Conservation (phyloP, 1,140 invertebrate genomes). For the Drosophila tani region DNA sequence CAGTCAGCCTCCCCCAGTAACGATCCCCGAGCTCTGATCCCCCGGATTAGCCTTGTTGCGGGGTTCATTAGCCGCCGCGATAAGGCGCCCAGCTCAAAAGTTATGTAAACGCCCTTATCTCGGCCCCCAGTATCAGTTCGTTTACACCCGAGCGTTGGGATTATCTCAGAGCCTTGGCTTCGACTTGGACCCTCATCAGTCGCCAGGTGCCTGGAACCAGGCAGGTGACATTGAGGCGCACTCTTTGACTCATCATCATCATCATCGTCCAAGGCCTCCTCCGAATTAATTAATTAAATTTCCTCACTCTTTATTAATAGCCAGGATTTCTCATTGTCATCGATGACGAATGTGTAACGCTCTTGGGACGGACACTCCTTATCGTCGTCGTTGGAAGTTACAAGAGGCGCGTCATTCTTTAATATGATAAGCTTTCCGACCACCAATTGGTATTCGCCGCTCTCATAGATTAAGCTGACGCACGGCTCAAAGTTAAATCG, state of each 20-base stretch:
- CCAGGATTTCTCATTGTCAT: slow-evolving; percentile 17
- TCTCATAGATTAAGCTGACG: slow-evolving; percentile 43
- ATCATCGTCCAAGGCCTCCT: neutral
- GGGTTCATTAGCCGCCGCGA: slow-evolving; percentile 54
- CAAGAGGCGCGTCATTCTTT: slow-evolving; percentile 36
- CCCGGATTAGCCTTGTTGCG: neutral
- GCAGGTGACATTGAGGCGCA: slow-evolving; percentile 22
- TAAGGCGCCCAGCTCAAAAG: slow-evolving; percentile 31
- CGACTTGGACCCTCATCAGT: neutral
- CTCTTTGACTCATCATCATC: slow-evolving; percentile 9
- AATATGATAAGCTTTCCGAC: slow-evolving; percentile 15
- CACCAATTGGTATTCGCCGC: neutral
- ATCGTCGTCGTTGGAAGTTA: slow-evolving; percentile 20
- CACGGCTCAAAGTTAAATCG: slow-evolving; percentile 35
- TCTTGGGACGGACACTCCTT: slow-evolving; percentile 18
- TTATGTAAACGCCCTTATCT: slow-evolving; percentile 44
- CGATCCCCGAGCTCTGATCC: neutral
- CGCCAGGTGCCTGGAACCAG: neutral
- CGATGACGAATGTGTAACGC: slow-evolving; percentile 24
- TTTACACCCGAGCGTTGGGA: slow-evolving; percentile 20
- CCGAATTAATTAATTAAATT: slow-evolving; percentile 40
- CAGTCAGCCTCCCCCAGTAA: slow-evolving; percentile 1
- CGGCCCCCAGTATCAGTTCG: slow-evolving; percentile 16
- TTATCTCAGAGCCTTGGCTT: slow-evolving; percentile 24
- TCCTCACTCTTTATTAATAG: slow-evolving; percentile 28